Percentiles rank a stretch among this genome's conserved stretches.
These are phyloP conservation scores for Adrianichthys oophorus DNA, from an alignment of 2,797 vertebrate genomes.

Conservation along the genomic window DNA sequence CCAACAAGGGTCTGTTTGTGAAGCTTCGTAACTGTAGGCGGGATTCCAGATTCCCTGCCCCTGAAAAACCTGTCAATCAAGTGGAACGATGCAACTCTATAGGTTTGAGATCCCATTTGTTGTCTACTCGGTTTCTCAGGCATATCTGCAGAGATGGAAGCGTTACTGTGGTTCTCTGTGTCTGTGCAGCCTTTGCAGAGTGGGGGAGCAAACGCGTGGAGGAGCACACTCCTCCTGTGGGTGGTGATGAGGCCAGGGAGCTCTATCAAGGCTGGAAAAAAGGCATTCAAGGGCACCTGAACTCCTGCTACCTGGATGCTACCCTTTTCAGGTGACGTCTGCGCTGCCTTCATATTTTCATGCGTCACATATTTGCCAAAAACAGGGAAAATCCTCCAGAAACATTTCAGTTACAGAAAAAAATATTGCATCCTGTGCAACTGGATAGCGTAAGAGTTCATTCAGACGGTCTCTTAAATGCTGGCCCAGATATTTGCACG, in stretches of 20 bases:
- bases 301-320: constrained; percentile 88
- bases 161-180: not conserved
- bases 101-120: constrained; percentile 48
- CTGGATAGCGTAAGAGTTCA: too few species aligned
- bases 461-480: too few species aligned
- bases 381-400: too few species aligned
- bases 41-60: constrained; percentile 81
- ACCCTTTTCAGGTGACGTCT: constrained; percentile 81
- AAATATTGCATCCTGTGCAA: too few species aligned
- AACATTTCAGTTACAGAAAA: too few species aligned
- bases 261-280: constrained; percentile 81
- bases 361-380: too few species aligned
- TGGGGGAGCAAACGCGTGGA: constrained; percentile 82
- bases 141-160: too few species aligned
- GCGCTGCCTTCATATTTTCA: too few species aligned
- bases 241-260: constrained; percentile 63
- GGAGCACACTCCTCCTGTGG: constrained; percentile 75
- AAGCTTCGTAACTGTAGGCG: constrained; percentile 80
- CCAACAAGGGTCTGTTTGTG: constrained; percentile 84
- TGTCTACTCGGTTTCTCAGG: not conserved
- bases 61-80: constrained; percentile 77
- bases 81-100: constrained; percentile 86
- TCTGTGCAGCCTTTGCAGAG: constrained; percentile 76
- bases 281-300: constrained; percentile 87
- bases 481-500: too few species aligned